A percentile compares a stretch with the other conserved stretches of the same genome.
Conservation (phyloP, 2,797 vertebrate species). For the Otolemur crassicaudatus region DNA sequence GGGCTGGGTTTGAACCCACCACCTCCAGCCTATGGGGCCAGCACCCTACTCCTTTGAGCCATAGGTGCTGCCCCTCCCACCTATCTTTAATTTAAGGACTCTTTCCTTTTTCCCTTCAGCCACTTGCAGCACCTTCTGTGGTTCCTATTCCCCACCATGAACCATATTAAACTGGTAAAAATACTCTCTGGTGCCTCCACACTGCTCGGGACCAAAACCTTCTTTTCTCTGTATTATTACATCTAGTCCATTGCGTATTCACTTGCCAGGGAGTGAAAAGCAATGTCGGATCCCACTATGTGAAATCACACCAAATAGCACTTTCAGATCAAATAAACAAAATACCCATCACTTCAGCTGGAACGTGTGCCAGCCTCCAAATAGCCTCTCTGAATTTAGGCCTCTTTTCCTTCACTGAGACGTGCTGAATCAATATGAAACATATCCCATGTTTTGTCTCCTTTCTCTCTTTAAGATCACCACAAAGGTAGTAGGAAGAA, state of each 20-base stretch:
- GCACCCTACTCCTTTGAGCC: no score
- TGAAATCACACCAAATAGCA: conserved; percentile 62
- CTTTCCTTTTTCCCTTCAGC: background rate
- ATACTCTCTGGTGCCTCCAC: background rate
- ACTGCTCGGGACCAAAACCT: background rate
- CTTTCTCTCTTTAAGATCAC: conserved; percentile 32
- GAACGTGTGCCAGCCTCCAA: background rate
- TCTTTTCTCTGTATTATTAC: conserved; percentile 32
- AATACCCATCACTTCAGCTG: conserved; percentile 29
- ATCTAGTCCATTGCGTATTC: background rate
- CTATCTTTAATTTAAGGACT: background rate
- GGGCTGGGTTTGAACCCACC: no score
- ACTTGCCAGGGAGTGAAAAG: conserved; percentile 17
- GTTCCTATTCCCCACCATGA: background rate
- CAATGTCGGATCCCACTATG: background rate
- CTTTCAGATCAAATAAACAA: conserved; percentile 65
- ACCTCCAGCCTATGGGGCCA: no score
- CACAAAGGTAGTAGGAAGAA: background rate
- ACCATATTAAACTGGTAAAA: conserved; percentile 8
- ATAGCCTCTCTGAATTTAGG: conserved; percentile 25
- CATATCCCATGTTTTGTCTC: background rate
- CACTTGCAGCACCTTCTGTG: background rate
- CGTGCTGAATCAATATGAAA: conserved; percentile 20
- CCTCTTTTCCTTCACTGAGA: background rate
- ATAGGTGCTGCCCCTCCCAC: no score